Evolutionary conservation across 2,888 invertebrate genomes (phyloP).

Genomic region (Hybos culiciformis): DNA sequence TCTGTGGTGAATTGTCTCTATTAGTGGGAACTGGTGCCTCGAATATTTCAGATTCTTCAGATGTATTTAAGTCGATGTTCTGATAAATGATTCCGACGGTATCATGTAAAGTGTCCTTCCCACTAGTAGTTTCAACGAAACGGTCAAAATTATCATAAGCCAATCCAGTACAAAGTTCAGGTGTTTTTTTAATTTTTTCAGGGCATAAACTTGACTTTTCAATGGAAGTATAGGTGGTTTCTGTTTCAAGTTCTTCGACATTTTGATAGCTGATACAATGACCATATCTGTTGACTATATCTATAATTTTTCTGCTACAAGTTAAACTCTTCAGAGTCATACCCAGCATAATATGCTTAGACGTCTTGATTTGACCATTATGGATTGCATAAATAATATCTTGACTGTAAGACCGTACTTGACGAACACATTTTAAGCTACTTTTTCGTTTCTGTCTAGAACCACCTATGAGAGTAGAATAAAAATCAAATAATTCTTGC

Average conservation of each 20-base stretch:
- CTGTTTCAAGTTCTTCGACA: slow-evolving; percentile 27
- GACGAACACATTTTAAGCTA: slow-evolving; percentile 5
- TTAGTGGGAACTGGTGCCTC: background rate
- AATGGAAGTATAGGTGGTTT: slow-evolving; percentile 18
- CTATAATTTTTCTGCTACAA: slow-evolving; percentile 20
- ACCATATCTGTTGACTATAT: slow-evolving; percentile 23
- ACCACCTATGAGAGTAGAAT: slow-evolving; percentile 11
- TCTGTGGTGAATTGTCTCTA: too few species aligned
- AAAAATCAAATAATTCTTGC: slow-evolving; percentile 9
- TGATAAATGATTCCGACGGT: slow-evolving; percentile 25
- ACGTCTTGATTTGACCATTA: slow-evolving; percentile 18
- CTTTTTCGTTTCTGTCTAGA: slow-evolving; percentile 5
- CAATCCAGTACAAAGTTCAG: slow-evolving; percentile 18
- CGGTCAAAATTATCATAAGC: slow-evolving; percentile 23
- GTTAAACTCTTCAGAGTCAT: slow-evolving; percentile 23
- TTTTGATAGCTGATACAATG: slow-evolving; percentile 21
- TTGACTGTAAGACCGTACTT: slow-evolving; percentile 10
- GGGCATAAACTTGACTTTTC: slow-evolving; percentile 17
- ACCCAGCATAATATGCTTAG: slow-evolving; percentile 21
- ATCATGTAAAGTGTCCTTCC: slow-evolving; percentile 26
- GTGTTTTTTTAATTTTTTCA: slow-evolving; percentile 12
- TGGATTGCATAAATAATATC: slow-evolving; percentile 17
- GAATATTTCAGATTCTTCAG: background rate
- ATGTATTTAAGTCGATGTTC: slow-evolving; percentile 3
- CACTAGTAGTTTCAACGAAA: slow-evolving; percentile 22